phyloP scores from a whole-genome alignment of 2,888 invertebrate genomes.

The Ferdinandea cuprea region DNA sequence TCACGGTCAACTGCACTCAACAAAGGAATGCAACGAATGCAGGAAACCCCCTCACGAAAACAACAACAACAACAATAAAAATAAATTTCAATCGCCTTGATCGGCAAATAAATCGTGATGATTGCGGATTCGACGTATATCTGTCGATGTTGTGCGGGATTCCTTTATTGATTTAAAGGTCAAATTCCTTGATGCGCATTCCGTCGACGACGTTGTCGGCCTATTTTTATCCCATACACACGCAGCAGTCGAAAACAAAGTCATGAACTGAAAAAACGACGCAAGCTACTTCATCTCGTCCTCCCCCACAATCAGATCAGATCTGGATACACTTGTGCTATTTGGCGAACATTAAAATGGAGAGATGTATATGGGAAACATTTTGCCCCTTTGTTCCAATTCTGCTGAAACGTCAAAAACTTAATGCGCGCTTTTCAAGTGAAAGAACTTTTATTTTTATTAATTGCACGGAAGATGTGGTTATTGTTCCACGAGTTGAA shows the following conservation, averaged over 20 bases:
- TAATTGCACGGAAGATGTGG: conserved; percentile 14
- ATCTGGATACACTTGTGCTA: neutral
- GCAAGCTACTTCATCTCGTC: neutral
- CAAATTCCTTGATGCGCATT: conserved; percentile 50
- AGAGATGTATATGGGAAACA: neutral
- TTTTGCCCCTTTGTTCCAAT: conserved; percentile 4
- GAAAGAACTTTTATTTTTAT: conserved; percentile 22
- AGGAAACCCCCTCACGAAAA: conserved; percentile 3
- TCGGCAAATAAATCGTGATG: conserved; percentile 40
- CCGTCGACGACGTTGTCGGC: neutral
- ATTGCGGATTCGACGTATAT: neutral
- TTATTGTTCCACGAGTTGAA: conserved; percentile 21
- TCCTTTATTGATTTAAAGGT: conserved; percentile 66
- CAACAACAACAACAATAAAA: conserved; percentile 15
- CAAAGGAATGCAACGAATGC: conserved; percentile 11
- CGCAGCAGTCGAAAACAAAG: conserved; percentile 43
- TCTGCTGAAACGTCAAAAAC: conserved; percentile 10
- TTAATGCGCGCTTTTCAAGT: conserved; percentile 12
- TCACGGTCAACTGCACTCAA: conserved; percentile 48
- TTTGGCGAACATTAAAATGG: neutral
- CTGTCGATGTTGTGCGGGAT: conserved; percentile 24
- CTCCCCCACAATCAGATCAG: conserved; percentile 3
- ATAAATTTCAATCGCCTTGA: conserved; percentile 16
- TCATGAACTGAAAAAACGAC: conserved; percentile 46
- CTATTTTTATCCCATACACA: conserved; percentile 37